A percentile compares a stretch with the other conserved stretches of the same genome.
These are phyloP conservation scores for Mormyrops attenuatus DNA, from an alignment of 2,797 vertebrate genomes.

Conservation along the genomic window DNA sequence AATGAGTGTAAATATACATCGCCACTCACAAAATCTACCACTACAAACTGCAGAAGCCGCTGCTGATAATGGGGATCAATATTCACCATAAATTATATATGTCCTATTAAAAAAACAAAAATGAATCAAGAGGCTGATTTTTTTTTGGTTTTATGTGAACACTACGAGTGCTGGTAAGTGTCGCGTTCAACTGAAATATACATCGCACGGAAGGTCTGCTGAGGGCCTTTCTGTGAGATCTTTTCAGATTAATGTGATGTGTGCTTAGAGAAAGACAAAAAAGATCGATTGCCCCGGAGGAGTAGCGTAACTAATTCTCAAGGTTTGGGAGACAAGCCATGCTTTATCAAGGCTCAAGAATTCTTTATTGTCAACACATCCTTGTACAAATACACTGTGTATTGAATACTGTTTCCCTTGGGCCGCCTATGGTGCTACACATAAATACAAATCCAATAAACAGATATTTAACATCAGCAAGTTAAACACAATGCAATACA, in stretches of 20 bases:
- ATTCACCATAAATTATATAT: not conserved
- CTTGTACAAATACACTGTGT: not conserved
- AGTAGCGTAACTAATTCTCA: slow-evolving; percentile 52
- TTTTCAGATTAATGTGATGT: slow-evolving; percentile 48
- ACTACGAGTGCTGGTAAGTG: not conserved
- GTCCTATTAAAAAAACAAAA: slow-evolving; percentile 27
- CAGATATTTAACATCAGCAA: not conserved
- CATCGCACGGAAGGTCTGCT: slow-evolving; percentile 34
- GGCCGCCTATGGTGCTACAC: not conserved
- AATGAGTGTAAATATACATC: slow-evolving; percentile 3
- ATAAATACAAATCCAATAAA: slow-evolving; percentile 31
- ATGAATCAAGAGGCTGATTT: slow-evolving; percentile 19
- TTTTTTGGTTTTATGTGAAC: not conserved
- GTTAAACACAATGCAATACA: not conserved
- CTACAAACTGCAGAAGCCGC: slow-evolving; percentile 17
- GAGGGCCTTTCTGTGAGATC: slow-evolving; percentile 38
- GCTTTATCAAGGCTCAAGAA: slow-evolving; percentile 43
- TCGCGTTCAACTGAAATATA: slow-evolving; percentile 44
- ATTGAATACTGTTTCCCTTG: not conserved
- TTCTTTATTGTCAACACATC: not conserved
- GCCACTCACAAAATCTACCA: slow-evolving; percentile 21
- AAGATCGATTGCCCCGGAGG: slow-evolving; percentile 49
- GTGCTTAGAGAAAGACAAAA: slow-evolving; percentile 38
- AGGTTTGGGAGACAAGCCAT: slow-evolving; percentile 46
- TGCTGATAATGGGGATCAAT: slow-evolving; percentile 23